Conservation (phyloP, 2,113 vertebrate species). For the Candoia aspera region DNA sequence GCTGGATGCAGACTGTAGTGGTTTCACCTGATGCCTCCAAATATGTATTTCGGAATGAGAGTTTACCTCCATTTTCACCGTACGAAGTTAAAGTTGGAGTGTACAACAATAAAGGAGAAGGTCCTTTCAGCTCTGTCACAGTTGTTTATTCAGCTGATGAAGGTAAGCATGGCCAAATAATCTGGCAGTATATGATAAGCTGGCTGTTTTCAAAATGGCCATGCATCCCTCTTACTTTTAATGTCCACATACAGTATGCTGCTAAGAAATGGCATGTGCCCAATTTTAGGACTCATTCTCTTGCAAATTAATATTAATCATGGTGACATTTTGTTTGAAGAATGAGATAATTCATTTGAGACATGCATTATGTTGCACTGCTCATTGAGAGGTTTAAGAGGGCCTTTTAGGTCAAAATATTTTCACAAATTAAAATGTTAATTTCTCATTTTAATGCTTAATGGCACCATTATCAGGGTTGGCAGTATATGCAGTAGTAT, state of each 20-base stretch:
- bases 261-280: slow-evolving; percentile 36
- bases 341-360: slow-evolving; percentile 7
- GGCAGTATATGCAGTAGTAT: not conserved
- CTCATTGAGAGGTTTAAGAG: not conserved
- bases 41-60: slow-evolving; percentile 96
- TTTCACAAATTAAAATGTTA: slow-evolving; percentile 9
- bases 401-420: not conserved
- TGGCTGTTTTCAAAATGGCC: not conserved
- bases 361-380: not conserved
- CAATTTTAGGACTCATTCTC: not conserved
- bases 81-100: slow-evolving; percentile 96
- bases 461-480: not conserved
- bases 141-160: slow-evolving; percentile 95
- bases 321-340: slow-evolving; percentile 54
- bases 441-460: slow-evolving; percentile 13
- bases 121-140: slow-evolving; percentile 86
- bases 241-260: slow-evolving; percentile 30
- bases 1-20: slow-evolving; percentile 97
- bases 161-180: slow-evolving; percentile 70
- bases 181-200: accelerated
- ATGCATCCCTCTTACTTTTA: slow-evolving; percentile 3
- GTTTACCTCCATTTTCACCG: slow-evolving; percentile 90
- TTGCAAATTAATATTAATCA: slow-evolving; percentile 44
- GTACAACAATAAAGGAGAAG: slow-evolving; percentile 96
- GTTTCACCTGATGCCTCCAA: slow-evolving; percentile 86